phyloP scores from a whole-genome alignment of 2,888 invertebrate species.

The Scaptomyza reducta region DNA sequence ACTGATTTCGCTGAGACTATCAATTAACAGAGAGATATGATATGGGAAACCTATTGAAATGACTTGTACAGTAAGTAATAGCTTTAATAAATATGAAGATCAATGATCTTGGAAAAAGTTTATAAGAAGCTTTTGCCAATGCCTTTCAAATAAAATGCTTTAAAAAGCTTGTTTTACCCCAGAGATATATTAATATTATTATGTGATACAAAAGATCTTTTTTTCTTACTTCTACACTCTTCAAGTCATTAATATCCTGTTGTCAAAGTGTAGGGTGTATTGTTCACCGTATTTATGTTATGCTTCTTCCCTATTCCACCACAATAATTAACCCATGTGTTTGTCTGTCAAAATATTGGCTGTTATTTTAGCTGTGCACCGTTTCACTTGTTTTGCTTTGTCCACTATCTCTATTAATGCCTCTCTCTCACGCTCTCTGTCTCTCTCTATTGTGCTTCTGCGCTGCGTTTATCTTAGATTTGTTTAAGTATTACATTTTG shows the following conservation, averaged over 20 bases:
- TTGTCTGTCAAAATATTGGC: slow-evolving; percentile 48
- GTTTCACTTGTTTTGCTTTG: slow-evolving; percentile 28
- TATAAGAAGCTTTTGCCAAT: neutral
- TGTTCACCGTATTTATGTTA: neutral
- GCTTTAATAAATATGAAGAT: slow-evolving; percentile 2
- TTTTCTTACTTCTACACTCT: neutral
- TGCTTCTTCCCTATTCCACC: slow-evolving; percentile 13
- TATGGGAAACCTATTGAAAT: neutral
- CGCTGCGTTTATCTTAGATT: slow-evolving; percentile 31
- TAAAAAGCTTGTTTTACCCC: too few species aligned
- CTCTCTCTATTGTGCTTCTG: slow-evolving; percentile 2
- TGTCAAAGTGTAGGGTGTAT: slow-evolving; percentile 22
- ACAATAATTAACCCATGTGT: slow-evolving; percentile 51
- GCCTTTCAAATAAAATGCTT: neutral
- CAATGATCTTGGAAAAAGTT: neutral
- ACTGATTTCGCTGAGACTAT: slow-evolving; percentile 8
- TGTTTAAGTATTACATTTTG: slow-evolving; percentile 43
- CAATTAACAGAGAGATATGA: neutral
- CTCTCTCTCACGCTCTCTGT: slow-evolving; percentile 4
- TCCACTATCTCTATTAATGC: slow-evolving; percentile 5
- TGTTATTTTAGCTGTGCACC: slow-evolving; percentile 39
- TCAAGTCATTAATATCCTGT: neutral
- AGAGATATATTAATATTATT: too few species aligned
- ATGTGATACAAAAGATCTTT: too few species aligned
- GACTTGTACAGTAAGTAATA: neutral